Conservation (phyloP, 2,888 invertebrate genomes). For the Euproctis similis region DNA sequence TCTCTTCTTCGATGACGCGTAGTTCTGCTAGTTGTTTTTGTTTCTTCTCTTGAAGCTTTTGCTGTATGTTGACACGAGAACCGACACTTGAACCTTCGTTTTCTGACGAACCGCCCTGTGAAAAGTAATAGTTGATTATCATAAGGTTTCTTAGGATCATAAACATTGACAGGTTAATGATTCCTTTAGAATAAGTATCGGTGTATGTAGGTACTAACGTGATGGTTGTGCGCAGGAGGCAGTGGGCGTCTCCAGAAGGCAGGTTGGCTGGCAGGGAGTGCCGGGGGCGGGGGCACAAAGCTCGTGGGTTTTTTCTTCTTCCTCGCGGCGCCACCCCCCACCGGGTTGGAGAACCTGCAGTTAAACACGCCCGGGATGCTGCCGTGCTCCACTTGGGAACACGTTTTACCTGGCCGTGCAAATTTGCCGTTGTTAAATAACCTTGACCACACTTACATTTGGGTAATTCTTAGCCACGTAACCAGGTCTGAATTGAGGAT, state of each 20-base stretch:
- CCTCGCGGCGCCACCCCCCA: slow-evolving; percentile 76
- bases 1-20: slow-evolving; percentile 86
- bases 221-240: slow-evolving; percentile 72
- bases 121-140: too few species aligned
- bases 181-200: too few species aligned
- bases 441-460: too few species aligned
- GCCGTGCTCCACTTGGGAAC: slow-evolving; percentile 43
- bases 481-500: too few species aligned
- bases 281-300: slow-evolving; percentile 85
- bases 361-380: slow-evolving; percentile 91
- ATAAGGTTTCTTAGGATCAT: too few species aligned
- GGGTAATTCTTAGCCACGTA: too few species aligned
- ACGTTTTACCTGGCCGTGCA: slow-evolving; percentile 52
- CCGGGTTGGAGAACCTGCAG: slow-evolving; percentile 88
- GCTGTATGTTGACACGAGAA: slow-evolving; percentile 88
- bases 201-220: slow-evolving; percentile 34
- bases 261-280: slow-evolving; percentile 78
- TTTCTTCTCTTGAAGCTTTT: slow-evolving; percentile 91
- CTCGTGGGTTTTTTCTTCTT: slow-evolving; percentile 94
- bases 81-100: slow-evolving; percentile 84
- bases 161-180: too few species aligned
- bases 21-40: slow-evolving; percentile 90
- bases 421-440: too few species aligned
- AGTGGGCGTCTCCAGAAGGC: slow-evolving; percentile 87
- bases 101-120: slow-evolving; percentile 80